phyloP scores from a whole-genome alignment of 1,140 invertebrate species.

The Anastatus disparis region DNA sequence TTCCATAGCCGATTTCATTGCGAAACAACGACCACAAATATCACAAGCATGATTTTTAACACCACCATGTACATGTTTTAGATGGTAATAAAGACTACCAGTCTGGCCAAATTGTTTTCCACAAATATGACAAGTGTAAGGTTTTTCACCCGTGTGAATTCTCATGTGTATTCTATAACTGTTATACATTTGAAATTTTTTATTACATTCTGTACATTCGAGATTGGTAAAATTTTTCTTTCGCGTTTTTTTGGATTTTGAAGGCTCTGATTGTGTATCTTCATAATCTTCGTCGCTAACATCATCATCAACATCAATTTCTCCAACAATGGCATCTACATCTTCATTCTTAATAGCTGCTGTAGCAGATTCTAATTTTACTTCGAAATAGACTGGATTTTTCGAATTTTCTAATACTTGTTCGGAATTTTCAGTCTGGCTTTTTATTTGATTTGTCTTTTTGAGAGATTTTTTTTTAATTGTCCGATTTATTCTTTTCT shows the following conservation, averaged over 20 bases:
- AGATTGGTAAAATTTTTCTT: background rate
- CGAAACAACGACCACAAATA: conserved; percentile 60
- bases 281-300: no score
- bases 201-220: conserved; percentile 41
- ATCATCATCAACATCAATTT: no score
- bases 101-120: conserved; percentile 50
- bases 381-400: background rate
- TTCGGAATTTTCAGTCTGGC: background rate
- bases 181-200: conserved; percentile 45
- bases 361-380: background rate
- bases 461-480: background rate
- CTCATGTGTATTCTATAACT: conserved; percentile 43
- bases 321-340: no score
- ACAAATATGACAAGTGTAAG: conserved; percentile 50
- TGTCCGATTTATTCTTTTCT: background rate
- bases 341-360: no score
- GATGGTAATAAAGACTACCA: conserved; percentile 53
- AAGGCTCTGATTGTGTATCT: no score
- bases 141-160: conserved; percentile 44
- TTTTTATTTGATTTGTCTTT: background rate
- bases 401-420: background rate
- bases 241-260: background rate
- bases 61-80: conserved; percentile 49
- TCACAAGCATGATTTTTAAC: conserved; percentile 63
- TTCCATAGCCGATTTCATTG: conserved; percentile 69